Conservation (phyloP, 2,797 vertebrate species). For the Botia kubotai region DNA sequence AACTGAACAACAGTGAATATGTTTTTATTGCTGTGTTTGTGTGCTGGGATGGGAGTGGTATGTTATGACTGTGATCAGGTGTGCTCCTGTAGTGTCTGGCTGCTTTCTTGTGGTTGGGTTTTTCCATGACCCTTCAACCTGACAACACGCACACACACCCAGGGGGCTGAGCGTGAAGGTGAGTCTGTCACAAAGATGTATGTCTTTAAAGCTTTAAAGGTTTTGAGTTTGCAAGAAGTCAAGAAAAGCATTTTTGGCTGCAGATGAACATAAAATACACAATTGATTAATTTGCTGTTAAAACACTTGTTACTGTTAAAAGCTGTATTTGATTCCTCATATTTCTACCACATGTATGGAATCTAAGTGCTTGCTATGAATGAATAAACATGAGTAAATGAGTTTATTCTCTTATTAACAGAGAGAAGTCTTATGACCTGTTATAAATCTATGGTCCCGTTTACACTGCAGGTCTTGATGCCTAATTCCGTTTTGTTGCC, state of each 20-base stretch:
- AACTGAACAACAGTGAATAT: background rate
- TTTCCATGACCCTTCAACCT: constrained; percentile 36
- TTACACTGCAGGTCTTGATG: too few species aligned
- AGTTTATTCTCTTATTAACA: background rate
- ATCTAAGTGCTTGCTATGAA: background rate
- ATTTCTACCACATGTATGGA: background rate
- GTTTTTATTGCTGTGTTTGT: constrained; percentile 28
- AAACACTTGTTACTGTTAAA: background rate
- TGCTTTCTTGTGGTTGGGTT: constrained; percentile 53
- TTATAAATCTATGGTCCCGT: background rate
- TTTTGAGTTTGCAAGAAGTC: constrained; percentile 14
- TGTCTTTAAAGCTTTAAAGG: background rate
- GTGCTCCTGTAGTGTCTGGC: constrained; percentile 40
- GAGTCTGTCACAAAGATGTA: constrained; percentile 22
- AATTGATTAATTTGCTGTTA: background rate
- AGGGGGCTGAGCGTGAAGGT: constrained; percentile 25
- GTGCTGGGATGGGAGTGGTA: constrained; percentile 4
- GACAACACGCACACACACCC: constrained; percentile 28
- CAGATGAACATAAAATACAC: background rate
- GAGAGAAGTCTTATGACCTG: background rate
- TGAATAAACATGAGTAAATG: background rate
- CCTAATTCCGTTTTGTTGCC: too few species aligned
- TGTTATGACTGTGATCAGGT: constrained; percentile 45
- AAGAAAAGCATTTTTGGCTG: constrained; percentile 22
- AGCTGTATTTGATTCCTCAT: background rate